Evolutionary conservation across 1,140 invertebrate genomes (phyloP).

Genomic region (Sipha flava): DNA sequence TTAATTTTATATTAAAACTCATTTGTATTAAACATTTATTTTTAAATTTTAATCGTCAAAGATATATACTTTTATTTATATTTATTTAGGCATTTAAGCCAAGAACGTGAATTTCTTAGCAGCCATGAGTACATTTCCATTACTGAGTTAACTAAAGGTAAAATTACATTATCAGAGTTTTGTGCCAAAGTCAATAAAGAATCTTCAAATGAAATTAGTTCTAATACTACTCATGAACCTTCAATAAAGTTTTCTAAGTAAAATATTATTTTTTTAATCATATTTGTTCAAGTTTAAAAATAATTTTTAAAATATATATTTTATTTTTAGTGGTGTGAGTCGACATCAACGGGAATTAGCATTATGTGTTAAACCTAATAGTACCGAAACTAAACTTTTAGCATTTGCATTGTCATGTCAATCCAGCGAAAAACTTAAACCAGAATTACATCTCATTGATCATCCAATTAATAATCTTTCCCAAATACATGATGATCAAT

Average conservation of each 20-base stretch:
- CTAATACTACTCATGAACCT: neutral
- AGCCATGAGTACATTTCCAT: slow-evolving; percentile 30
- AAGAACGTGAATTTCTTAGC: slow-evolving; percentile 32
- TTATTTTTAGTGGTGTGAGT: slow-evolving; percentile 23
- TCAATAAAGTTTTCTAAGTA: neutral
- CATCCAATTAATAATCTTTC: slow-evolving; percentile 36
- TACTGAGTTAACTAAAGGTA: slow-evolving; percentile 26
- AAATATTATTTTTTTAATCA: neutral
- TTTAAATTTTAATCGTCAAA: too few relatives aligned
- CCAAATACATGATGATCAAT: slow-evolving; percentile 28
- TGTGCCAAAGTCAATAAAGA: neutral
- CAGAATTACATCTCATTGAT: neutral
- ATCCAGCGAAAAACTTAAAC: neutral
- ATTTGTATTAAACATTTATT: too few relatives aligned
- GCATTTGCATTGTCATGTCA: slow-evolving; percentile 34
- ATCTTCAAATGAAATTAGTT: neutral
- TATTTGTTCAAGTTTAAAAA: neutral
- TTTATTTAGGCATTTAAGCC: slow-evolving; percentile 24
- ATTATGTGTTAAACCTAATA: slow-evolving; percentile 35
- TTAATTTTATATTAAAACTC: too few relatives aligned
- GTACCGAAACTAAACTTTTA: slow-evolving; percentile 34
- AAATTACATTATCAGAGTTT: slow-evolving; percentile 31
- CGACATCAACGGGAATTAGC: slow-evolving; percentile 34
- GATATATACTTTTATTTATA: neutral
- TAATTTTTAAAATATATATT: neutral